A percentile compares a stretch with the other conserved stretches of the same genome.
These are phyloP conservation scores for Myathropa florea DNA, from an alignment of 2,888 invertebrate species.

Conservation along the genomic window DNA sequence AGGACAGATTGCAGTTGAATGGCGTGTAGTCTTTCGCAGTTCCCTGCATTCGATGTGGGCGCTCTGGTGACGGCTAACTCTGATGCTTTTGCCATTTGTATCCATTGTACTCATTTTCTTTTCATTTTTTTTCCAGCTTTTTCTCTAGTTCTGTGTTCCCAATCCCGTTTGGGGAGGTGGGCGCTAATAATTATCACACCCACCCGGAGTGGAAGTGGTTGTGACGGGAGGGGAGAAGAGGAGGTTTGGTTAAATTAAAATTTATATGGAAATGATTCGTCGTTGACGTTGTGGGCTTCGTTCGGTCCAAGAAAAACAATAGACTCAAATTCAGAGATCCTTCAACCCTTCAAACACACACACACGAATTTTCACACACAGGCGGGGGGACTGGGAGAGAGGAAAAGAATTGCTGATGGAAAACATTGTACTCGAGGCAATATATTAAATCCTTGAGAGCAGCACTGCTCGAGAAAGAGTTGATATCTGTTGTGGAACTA, in stretches of 20 bases:
- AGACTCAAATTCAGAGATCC: constrained; percentile 16
- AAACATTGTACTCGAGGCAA: constrained; percentile 39
- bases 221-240: neutral
- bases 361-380: neutral
- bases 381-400: neutral
- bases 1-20: constrained; percentile 65
- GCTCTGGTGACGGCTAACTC: neutral
- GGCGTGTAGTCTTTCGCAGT: constrained; percentile 60
- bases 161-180: neutral
- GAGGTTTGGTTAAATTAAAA: constrained; percentile 54
- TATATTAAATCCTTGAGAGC: constrained; percentile 67
- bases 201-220: neutral
- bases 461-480: constrained; percentile 1
- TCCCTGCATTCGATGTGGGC: constrained; percentile 38
- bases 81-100: neutral
- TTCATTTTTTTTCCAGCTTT: neutral
- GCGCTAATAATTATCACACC: constrained; percentile 33
- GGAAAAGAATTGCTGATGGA: neutral
- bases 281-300: constrained; percentile 14
- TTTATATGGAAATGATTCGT: constrained; percentile 57
- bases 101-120: neutral
- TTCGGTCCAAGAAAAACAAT: constrained; percentile 43
- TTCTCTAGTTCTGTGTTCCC: constrained; percentile 22
- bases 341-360: neutral
- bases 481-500: neutral